Evolutionary conservation across 2,797 vertebrate species (phyloP).

Genomic region (Hyperoplus lanceolatus): DNA sequence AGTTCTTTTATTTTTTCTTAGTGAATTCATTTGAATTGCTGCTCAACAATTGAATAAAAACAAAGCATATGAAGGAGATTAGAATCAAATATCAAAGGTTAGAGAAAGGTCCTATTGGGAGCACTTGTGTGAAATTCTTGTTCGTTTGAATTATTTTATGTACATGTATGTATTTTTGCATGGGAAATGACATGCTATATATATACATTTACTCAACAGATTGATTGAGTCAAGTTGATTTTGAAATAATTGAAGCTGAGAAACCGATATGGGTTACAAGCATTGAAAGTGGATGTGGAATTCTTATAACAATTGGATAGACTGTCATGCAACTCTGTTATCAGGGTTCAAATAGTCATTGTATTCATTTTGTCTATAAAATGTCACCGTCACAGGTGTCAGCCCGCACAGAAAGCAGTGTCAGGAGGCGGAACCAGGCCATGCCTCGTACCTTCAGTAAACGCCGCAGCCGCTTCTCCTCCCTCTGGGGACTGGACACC

Average conservation of each 20-base stretch:
- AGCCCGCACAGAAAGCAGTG: slow-evolving; percentile 90
- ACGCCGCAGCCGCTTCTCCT: slow-evolving; percentile 95
- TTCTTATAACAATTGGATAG: background rate
- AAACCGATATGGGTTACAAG: background rate
- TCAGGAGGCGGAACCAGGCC: slow-evolving; percentile 90
- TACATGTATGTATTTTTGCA: background rate
- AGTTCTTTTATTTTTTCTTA: background rate
- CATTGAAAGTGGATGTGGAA: background rate
- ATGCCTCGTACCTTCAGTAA: slow-evolving; percentile 94
- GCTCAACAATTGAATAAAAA: background rate
- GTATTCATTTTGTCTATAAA: background rate
- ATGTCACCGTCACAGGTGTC: slow-evolving; percentile 87
- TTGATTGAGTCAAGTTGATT: too few relatives aligned
- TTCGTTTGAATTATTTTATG: too few relatives aligned
- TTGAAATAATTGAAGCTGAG: background rate
- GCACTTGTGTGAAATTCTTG: background rate
- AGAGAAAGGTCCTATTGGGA: background rate
- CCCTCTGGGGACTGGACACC: slow-evolving; percentile 97
- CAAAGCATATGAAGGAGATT: background rate
- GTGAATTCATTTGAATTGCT: background rate
- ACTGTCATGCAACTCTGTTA: background rate
- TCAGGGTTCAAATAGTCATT: background rate
- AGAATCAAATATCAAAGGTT: background rate
- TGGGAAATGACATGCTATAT: too few relatives aligned
- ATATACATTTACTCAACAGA: too few relatives aligned